phyloP scores from a whole-genome alignment of 2,888 invertebrate species.

The Lagria hirta region DNA sequence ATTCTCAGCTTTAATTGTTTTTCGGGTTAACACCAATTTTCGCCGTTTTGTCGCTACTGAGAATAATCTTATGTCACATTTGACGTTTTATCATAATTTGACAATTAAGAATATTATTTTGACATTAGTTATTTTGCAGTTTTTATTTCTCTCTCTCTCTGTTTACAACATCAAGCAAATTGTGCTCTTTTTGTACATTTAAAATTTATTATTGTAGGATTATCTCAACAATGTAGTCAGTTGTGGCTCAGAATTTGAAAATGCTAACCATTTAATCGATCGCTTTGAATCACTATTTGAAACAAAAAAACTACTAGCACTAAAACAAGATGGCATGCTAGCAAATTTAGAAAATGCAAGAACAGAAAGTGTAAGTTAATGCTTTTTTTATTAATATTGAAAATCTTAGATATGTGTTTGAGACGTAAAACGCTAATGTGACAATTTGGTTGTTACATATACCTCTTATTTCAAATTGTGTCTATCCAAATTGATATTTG shows the following conservation, averaged over 20 bases:
- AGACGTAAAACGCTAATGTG: neutral
- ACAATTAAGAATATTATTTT: too few relatives aligned
- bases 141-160: too few relatives aligned
- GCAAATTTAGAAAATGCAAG: conserved; percentile 7
- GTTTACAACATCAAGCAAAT: too few relatives aligned
- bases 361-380: conserved; percentile 1
- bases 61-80: too few relatives aligned
- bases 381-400: neutral
- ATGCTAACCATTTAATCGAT: conserved; percentile 5
- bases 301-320: conserved; percentile 11
- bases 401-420: neutral
- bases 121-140: too few relatives aligned
- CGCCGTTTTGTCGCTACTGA: too few relatives aligned
- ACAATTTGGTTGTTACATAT: too few relatives aligned
- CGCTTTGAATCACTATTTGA: conserved; percentile 16
- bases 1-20: too few relatives aligned
- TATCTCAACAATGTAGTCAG: conserved; percentile 11
- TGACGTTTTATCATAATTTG: too few relatives aligned
- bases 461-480: too few relatives aligned
- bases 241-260: conserved; percentile 5
- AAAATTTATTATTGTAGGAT: conserved; percentile 2
- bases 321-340: conserved; percentile 5
- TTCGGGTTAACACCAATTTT: too few relatives aligned
- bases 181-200: neutral
- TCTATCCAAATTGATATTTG: neutral